These are phyloP conservation scores for Trachops cirrhosus DNA, from an alignment of 2,797 vertebrate genomes.

Conservation along the genomic window DNA sequence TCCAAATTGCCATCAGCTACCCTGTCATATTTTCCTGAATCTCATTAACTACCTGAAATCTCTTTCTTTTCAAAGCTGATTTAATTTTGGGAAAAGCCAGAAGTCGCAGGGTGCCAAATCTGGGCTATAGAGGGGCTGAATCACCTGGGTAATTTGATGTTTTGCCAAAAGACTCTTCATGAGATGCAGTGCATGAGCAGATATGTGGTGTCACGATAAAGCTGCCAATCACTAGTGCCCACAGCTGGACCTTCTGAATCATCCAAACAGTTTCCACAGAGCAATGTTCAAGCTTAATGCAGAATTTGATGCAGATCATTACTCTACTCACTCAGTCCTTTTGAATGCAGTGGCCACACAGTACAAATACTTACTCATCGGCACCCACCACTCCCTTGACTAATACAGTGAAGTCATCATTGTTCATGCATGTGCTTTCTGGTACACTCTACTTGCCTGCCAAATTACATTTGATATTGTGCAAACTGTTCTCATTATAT, in stretches of 20 bases:
- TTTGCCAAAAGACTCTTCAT: neutral
- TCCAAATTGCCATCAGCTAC: neutral
- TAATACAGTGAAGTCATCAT: neutral
- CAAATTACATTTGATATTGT: no score
- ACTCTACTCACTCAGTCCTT: neutral
- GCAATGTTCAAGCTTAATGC: neutral
- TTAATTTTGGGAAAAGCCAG: neutral
- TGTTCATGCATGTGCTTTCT: neutral
- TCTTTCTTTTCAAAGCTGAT: neutral
- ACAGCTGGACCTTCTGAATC: neutral
- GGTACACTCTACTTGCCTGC: neutral
- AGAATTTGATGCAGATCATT: neutral
- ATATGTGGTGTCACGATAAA: neutral
- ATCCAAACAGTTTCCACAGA: neutral
- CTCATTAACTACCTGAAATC: neutral
- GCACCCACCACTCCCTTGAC: neutral
- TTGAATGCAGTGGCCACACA: neutral
- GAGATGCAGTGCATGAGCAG: neutral
- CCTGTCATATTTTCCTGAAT: neutral
- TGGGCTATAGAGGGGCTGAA: neutral
- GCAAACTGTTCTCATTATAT: neutral
- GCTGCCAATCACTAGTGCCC: neutral
- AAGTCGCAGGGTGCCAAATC: neutral
- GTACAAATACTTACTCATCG: neutral
- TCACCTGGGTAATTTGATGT: neutral